Base-by-base conservation (phyloP, 2,113 vertebrate species). In the Prinia subflava region DNA sequence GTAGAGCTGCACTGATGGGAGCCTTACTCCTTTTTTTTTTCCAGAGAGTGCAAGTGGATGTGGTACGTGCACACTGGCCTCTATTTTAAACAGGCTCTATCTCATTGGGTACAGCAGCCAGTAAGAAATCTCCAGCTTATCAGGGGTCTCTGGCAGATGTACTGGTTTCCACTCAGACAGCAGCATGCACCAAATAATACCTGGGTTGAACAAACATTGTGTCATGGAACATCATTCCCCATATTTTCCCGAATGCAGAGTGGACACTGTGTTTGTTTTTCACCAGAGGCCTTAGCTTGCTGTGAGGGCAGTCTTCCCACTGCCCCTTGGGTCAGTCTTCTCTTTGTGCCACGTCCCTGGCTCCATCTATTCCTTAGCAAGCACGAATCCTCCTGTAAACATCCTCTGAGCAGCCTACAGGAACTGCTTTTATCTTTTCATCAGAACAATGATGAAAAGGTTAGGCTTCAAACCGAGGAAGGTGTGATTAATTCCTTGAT, bases 371-470 rank as follows among this genome's bases (percentile, higher is more conserved):
- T 55, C 47, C 39, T 78, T 23, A 70, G 39, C 2, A 10, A 67
- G 24, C 31, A 42, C 2, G 50, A 92, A 88, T 80, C 60, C 60
- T 86, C 52, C 68, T 71, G 71, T 39, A 74, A 93, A 86, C 56
- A 35, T 78, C 23, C 52, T 28, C 87, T 71, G 65, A 31, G 86
- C 30, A 89, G 77, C 74, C 42, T 56, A 50, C 44, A 42, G 77
- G 65, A 92, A 77, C 56, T 81, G 83, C 80, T 87, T 90, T 81
- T 35, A 89, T 91, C 77, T 92, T 68, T 81, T 42, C 55, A 93
- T 70, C 76, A 90, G 56, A 89, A 87, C 0, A 7, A 71, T 2
- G 71, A 83, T 70, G 56, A 90, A 77, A 90, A 77, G 27, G 39
- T 83, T 83, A 78, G 83, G 59, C 44, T 92, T 68, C 14, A 2